Evolutionary conservation across 2,888 invertebrate species (phyloP), one percentile per base, ranked within the genome.

Genomic region (Periphyllus acericola): DNA sequence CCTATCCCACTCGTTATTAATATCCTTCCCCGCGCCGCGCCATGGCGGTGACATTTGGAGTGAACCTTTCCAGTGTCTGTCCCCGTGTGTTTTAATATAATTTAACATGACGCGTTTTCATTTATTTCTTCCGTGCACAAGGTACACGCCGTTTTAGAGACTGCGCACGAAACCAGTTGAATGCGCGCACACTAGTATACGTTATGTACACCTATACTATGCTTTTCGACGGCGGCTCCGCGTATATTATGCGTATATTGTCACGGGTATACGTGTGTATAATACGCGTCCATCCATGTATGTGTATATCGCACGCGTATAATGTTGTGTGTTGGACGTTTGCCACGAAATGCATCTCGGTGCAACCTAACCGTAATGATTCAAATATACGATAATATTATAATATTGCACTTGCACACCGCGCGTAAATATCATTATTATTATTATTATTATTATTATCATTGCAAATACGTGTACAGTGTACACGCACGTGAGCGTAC

Each of bases 291-390:
- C 11, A 46, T 46, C 46, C 46, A 5, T 5, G 60, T 17, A 17
- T 60, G 19, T 17, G 19, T 46, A 60, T 60, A 4, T 4, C 3
- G 17, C 17, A n/a, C n/a, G 29, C 11, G 5, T 9, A 5, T n/a
- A n/a, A n/a, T 25, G n/a, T 4, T 25, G 9, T n/a, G n/a, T n/a
- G 46, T 78, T 78, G 78, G 78, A 52, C 52, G 78, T 32, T 29
- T 52, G 78, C 78, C 78, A 78, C 78, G 78, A 55, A 78, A 78
- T 32, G 78, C 78, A 78, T 76, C 46, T 46, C 76, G 75, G n/a
- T 75, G 40, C n/a, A 40, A 75, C 75, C 40, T 40, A n/a, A 75
- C 25, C 17, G 75, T 75, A 75, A 75, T 52, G 52, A 52, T 52
- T 52, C 11, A 17, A 52, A 52, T 52, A 11, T n/a, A n/a, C n/a